phyloP scores from a whole-genome alignment of 2,113 vertebrate species.

The Cheirogaleus medius region DNA sequence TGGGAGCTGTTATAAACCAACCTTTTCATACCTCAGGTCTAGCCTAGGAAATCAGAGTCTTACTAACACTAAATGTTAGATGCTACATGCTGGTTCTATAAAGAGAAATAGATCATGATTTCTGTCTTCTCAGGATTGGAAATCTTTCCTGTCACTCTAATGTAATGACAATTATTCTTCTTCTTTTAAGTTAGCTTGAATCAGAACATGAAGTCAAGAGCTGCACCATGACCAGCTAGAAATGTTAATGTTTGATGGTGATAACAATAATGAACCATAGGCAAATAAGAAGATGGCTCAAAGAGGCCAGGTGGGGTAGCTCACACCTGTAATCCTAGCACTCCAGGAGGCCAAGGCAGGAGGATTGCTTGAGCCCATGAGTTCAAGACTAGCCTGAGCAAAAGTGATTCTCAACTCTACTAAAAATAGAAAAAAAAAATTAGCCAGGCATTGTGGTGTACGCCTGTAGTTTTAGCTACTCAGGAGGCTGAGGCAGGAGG shows the following conservation, averaged over 20 bases:
- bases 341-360: too few species aligned
- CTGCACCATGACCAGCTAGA: neutral
- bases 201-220: neutral
- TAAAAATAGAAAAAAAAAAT: too few species aligned
- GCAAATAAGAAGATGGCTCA: neutral
- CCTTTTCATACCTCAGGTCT: neutral
- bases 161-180: neutral
- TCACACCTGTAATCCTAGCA: too few species aligned
- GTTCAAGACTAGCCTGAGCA: too few species aligned
- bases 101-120: neutral
- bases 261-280: neutral
- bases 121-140: neutral
- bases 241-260: neutral
- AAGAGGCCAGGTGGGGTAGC: too few species aligned
- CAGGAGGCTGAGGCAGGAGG: too few species aligned
- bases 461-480: too few species aligned
- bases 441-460: too few species aligned
- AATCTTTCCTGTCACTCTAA: neutral
- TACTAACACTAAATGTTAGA: neutral
- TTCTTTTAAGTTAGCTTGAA: neutral
- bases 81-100: neutral
- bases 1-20: neutral
- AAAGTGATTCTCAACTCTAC: too few species aligned
- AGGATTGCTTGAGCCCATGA: too few species aligned
- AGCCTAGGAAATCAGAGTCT: neutral